Base-by-base conservation (phyloP, 1,140 invertebrate genomes). In the Pogonognathellus flavescens region DNA sequence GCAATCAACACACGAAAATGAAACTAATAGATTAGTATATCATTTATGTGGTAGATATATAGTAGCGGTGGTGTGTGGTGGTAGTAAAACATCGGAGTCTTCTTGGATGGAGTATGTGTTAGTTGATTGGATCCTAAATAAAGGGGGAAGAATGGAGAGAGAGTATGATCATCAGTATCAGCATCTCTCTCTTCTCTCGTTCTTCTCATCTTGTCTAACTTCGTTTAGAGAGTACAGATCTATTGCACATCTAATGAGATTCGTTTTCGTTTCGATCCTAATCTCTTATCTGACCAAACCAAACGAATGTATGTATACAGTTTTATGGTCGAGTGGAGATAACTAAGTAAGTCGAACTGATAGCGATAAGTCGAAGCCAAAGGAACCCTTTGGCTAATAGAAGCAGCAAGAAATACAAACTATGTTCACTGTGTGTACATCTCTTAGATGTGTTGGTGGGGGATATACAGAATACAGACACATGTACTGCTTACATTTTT, bases 121-220 rank as follows among this genome's bases (percentile, higher is more conserved):
- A 76, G 70, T 76, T 76, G 70, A 76, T 76, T 76, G 70, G 70
- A 76, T 76, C 70, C 70, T 76, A 76, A 76, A 76, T 76, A 76
- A 76, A 76, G 41, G 70, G 70, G 70, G 70, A 31, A 66, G 70
- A 76, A 76, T 16, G 41, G 31, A 25, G 70, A 13, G 11, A 57
- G 53, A 14, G 11, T 41, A 41, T 41, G 2, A 41, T 41, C 31
- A 41, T 41, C 31, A 41, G 31, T 41, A 41, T 41, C 31, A 41
- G 31, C 31, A 41, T 41, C 31, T 41, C 31, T 41, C 31, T 1
- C 6, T 41, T 41, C 49, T 31, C 49, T 13, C 49, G 70, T 31
- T 76, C 70, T 49, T 76, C 70, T 76, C 70, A 76, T 76, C 70
- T 76, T 76, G 70, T 76, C 70, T 76, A 76, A 76, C 70, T 76